Evolutionary conservation across 2,113 vertebrate genomes (phyloP), one percentile per base, ranked within the genome.

Genomic region (Xiphophorus couchianus): DNA sequence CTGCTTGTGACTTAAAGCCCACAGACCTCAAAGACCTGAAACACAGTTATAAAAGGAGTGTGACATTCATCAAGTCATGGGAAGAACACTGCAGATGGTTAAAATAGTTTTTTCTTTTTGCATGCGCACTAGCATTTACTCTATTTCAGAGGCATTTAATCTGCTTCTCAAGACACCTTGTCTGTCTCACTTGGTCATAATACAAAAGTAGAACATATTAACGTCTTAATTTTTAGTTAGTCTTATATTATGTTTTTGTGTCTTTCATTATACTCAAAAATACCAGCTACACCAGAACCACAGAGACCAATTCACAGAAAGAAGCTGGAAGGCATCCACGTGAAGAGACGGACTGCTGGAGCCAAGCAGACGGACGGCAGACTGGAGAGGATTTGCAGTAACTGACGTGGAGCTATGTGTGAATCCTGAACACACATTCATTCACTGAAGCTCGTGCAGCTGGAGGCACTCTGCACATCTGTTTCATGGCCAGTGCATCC

Each of bases 371-470:
- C 76, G 71, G 64, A 85, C 58, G 79, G 65, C 69, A 51, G 63
- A 33, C 65, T 17, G 14, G 80, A 66, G 76, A 71, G 69, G 78
- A 76, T 62, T 51, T 54, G 54, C 67, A 75, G 91, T 68, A 75
- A 89, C 86, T 89, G 91, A 91, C 88, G 88, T 91, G 90, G 88
- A 91, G 73, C 80, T 80, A 62, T 5, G 42, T 51, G 27, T 79
- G 74, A 5, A 48, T 66, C 74, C 22, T 70, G 30, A 67, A 51
- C 82, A 66, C 77, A 62, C 27, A 29, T 30, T 42, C 61, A 71
- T 37, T 62, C 68, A 44, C 74, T 30, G n/a, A 62, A 30, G 73
- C 31, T 35, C 10, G 30, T 80, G 66, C 86, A 90, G 90, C 90
- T 89, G 89, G 77, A 89, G 81, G 77, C 82, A 83, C 89, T 90